Evolutionary conservation across 2,797 vertebrate species (phyloP).

Genomic region (Adelosebastes latens): DNA sequence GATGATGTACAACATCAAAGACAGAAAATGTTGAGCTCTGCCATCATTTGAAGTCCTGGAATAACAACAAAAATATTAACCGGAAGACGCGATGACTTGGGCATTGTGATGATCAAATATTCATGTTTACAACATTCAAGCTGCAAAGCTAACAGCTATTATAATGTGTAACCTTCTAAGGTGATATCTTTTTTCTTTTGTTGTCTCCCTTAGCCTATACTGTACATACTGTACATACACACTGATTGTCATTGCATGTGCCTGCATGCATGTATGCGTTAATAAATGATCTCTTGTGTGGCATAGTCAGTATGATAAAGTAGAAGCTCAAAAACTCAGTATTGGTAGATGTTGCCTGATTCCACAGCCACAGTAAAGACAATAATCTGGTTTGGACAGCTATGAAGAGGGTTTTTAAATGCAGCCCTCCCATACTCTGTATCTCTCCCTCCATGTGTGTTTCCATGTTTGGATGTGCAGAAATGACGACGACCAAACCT

Average conservation of each 20-base stretch:
- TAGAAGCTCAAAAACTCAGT: not conserved
- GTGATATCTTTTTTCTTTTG: no score
- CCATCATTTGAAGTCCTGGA: not conserved
- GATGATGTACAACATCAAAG: no score
- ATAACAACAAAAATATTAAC: not conserved
- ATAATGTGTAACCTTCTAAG: no score
- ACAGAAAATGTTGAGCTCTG: not conserved
- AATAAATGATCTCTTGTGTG: no score
- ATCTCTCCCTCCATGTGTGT: not conserved
- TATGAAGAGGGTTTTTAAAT: not conserved
- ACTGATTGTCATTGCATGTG: not conserved
- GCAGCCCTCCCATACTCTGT: not conserved
- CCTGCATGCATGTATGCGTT: not conserved
- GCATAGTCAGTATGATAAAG: not conserved
- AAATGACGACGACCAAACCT: slow-evolving; percentile 21
- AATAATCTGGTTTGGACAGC: not conserved
- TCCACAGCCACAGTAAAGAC: not conserved
- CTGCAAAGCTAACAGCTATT: no score
- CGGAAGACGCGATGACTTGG: not conserved
- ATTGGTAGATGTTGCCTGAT: not conserved
- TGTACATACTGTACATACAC: not conserved
- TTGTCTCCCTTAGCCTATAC: no score
- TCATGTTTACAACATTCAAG: not conserved
- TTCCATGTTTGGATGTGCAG: not conserved
- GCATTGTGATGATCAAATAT: not conserved